These are phyloP conservation scores for Triplophysa tibetana DNA, from an alignment of 2,113 vertebrate species.

Conservation along the genomic window DNA sequence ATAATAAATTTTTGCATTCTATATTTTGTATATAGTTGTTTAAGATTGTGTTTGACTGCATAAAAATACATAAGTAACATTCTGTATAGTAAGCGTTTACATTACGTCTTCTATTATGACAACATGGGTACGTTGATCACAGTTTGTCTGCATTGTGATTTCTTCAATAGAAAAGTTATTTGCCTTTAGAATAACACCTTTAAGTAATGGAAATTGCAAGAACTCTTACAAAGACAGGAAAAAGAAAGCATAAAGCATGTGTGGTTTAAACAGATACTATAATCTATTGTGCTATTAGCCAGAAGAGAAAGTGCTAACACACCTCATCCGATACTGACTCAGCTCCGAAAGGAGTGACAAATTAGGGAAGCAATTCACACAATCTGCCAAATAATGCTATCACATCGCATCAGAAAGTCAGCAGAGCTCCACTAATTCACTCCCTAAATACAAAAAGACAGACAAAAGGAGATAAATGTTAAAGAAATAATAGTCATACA, in stretches of 20 bases:
- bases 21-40: too few species aligned
- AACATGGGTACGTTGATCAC: background rate
- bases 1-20: too few species aligned
- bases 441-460: slow-evolving; percentile 29
- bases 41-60: too few species aligned
- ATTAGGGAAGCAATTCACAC: slow-evolving; percentile 43
- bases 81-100: background rate
- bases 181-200: too few species aligned
- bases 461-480: slow-evolving; percentile 47
- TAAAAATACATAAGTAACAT: too few species aligned
- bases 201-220: background rate
- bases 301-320: background rate
- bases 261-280: background rate
- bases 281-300: slow-evolving; percentile 3
- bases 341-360: slow-evolving; percentile 30
- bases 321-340: slow-evolving; percentile 13
- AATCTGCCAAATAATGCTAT: slow-evolving; percentile 68
- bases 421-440: slow-evolving; percentile 61
- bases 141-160: background rate
- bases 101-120: background rate
- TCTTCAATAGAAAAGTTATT: background rate
- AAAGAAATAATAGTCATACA: slow-evolving; percentile 30
- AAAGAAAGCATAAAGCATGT: background rate
- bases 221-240: background rate
- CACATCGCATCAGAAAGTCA: slow-evolving; percentile 67